A percentile compares a stretch with the other conserved stretches of the same genome.
These are phyloP conservation scores for Aurelia sp. DNA, from an alignment of 30 jellyfish, hydroid and myxozoan species.

Conservation along the genomic window DNA sequence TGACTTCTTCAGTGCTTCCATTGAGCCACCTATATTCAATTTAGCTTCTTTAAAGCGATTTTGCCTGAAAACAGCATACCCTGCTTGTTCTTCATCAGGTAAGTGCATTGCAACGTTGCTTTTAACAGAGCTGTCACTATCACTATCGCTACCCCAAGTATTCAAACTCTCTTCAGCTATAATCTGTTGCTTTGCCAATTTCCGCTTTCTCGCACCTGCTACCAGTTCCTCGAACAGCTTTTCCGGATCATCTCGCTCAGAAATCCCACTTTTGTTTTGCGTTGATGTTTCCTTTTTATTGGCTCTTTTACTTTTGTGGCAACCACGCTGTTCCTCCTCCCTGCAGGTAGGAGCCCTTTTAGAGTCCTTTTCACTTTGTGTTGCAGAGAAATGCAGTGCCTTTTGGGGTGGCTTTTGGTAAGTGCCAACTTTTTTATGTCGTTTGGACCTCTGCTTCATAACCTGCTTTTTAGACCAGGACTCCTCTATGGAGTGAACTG, in stretches of 20 bases:
- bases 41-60: neutral
- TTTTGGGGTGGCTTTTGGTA: conserved; percentile 19
- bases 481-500: conserved; percentile 14
- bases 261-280: neutral
- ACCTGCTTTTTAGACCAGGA: conserved; percentile 1
- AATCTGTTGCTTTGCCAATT: neutral
- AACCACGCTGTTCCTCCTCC: neutral
- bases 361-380: conserved; percentile 37
- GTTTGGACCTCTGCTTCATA: neutral
- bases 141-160: neutral
- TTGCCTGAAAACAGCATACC: neutral
- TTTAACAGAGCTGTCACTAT: neutral
- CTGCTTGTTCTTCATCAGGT: neutral
- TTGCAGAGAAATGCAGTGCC: conserved; percentile 5
- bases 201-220: neutral
- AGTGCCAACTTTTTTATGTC: conserved; percentile 8
- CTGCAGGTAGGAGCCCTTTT: neutral
- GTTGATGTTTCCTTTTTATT: neutral
- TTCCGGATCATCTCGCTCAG: neutral
- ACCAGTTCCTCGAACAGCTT: neutral
- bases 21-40: neutral
- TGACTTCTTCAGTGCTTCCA: neutral
- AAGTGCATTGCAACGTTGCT: neutral
- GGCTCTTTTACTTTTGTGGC: neutral
- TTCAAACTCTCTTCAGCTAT: neutral